These are phyloP conservation scores for Carterocephalus palaemon DNA, from an alignment of 2,888 invertebrate genomes.

Conservation along the genomic window DNA sequence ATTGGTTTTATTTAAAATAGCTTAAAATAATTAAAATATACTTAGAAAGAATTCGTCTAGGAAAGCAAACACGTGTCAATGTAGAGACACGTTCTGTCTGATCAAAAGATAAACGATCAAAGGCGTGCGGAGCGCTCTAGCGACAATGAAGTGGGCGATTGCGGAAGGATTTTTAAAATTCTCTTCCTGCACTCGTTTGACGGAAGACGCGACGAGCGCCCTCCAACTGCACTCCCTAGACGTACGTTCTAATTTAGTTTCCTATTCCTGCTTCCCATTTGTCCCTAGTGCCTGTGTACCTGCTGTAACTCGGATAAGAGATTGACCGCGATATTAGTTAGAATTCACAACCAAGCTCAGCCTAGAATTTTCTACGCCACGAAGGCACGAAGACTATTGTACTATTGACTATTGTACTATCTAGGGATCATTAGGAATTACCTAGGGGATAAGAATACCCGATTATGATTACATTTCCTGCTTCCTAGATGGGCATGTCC, in stretches of 20 bases:
- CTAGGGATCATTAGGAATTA: too few relatives aligned
- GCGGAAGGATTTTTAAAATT: slow-evolving; percentile 24
- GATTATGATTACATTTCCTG: too few relatives aligned
- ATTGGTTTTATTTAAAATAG: too few relatives aligned
- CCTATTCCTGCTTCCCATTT: slow-evolving; percentile 21
- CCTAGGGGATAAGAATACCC: too few relatives aligned
- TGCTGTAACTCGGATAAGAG: background rate
- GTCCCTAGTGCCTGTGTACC: background rate
- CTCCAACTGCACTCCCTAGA: slow-evolving; percentile 28
- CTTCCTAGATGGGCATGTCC: too few relatives aligned
- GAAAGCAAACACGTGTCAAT: slow-evolving; percentile 27
- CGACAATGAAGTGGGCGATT: slow-evolving; percentile 18
- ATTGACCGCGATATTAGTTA: too few relatives aligned
- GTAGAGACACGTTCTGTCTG: background rate
- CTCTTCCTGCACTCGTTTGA: slow-evolving; percentile 7
- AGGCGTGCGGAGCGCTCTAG: slow-evolving; percentile 36
- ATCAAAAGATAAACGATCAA: slow-evolving; percentile 43
- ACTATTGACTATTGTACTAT: too few relatives aligned
- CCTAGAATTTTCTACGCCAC: too few relatives aligned
- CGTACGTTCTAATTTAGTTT: slow-evolving; percentile 34
- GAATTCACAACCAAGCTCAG: too few relatives aligned
- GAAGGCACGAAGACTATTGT: too few relatives aligned
- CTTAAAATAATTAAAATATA: too few relatives aligned
- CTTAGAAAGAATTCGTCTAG: slow-evolving; percentile 25
- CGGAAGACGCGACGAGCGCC: slow-evolving; percentile 22